phyloP scores from a whole-genome alignment of 2,113 vertebrate genomes.

The Oenanthe melanoleuca region DNA sequence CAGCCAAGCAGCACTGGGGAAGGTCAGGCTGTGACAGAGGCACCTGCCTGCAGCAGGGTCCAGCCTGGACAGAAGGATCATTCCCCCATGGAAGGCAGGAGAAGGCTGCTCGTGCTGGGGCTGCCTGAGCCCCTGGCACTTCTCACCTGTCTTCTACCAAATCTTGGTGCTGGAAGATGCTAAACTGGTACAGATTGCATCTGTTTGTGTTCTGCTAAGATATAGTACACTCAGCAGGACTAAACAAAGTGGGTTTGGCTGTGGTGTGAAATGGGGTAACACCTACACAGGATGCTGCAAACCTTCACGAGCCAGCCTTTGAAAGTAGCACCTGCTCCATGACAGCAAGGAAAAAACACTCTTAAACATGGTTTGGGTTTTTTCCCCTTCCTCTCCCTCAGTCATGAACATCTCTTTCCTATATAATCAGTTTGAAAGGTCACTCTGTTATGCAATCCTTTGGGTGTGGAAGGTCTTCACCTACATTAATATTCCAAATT shows the following conservation, averaged over 20 bases:
- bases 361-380: neutral
- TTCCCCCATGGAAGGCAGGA: neutral
- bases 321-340: neutral
- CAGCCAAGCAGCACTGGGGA: neutral
- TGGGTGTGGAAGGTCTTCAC: neutral
- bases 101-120: neutral
- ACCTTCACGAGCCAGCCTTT: neutral
- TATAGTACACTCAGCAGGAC: neutral
- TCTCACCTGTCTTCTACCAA: neutral
- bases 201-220: neutral
- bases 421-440: neutral
- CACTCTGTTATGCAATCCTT: neutral
- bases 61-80: neutral
- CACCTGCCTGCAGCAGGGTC: neutral
- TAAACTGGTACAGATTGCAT: neutral
- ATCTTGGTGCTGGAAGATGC: neutral
- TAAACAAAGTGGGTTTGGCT: neutral
- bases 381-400: neutral
- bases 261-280: neutral
- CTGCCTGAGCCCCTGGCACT: neutral
- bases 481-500: neutral
- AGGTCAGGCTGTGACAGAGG: neutral
- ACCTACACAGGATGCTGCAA: neutral
- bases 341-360: neutral
- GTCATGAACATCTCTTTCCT: neutral